Evolutionary conservation across 2,797 vertebrate genomes (phyloP).

Genomic region (Australoheros facetus): DNA sequence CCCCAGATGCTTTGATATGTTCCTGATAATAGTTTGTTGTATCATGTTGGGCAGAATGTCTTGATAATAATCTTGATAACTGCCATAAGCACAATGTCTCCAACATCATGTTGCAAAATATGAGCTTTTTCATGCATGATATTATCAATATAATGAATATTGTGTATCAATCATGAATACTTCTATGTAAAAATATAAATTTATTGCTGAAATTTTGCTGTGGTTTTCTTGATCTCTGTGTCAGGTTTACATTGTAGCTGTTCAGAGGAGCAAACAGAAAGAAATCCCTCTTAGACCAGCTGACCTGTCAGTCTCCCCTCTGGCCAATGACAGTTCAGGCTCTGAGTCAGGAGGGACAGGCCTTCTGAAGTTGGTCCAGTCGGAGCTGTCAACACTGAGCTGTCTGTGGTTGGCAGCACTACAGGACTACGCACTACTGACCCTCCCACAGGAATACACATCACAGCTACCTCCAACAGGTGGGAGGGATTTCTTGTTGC

Average conservation of each 20-base stretch:
- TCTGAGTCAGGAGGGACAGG: conserved; percentile 54
- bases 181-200: not conserved
- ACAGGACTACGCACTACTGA: conserved; percentile 90
- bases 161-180: not conserved
- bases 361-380: conserved; percentile 87
- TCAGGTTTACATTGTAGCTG: conserved; percentile 91
- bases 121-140: not conserved
- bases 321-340: conserved; percentile 22
- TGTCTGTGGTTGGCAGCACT: conserved; percentile 91
- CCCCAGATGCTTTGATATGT: not conserved
- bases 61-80: not conserved
- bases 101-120: not conserved
- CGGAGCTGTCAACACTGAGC: conserved; percentile 87
- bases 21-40: not conserved
- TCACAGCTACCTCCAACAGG: conserved; percentile 85
- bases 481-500: conserved; percentile 55
- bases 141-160: not conserved
- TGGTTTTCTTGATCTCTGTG: not conserved
- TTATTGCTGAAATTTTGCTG: not conserved
- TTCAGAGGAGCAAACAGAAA: conserved; percentile 79
- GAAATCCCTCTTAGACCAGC: conserved; percentile 39
- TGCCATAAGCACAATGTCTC: not conserved
- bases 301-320: conserved; percentile 58
- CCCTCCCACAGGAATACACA: conserved; percentile 83
- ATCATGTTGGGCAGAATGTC: not conserved